Base-by-base conservation (phyloP, 2,113 vertebrate genomes). In the Oxygymnocypris stewartii region DNA sequence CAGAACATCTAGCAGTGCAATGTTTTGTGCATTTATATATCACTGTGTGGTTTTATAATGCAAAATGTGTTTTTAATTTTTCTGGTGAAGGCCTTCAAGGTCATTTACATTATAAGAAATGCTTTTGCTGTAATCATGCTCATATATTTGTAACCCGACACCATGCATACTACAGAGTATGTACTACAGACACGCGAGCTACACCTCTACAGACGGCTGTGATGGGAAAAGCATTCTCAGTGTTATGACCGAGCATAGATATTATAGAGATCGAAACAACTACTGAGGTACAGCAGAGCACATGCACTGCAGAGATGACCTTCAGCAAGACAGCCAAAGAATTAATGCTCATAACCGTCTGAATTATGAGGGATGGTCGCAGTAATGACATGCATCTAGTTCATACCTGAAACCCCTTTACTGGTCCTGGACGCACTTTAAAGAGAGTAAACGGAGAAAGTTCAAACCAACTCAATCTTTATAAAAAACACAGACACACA, bases 361-460 rank as follows among this genome's bases (percentile, higher is more conserved):
- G 95, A 91, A 93, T 94, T 93, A 95, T 95, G 95, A 95, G 94
- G 96, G 95, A 94, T 94, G 94, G 95, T 93, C 94, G 94, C 94
- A 95, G 90, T 94, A 95, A 95, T 94, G 93, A 95, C 97, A 98
- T 98, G 97, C 97, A 97, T 93, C 96, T 95, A 94, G 95, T 95
- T 96, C 96, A 95, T 99, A 98, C 97, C 97, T 97, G 96, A 96
- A 94, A 95, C 94, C 95, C 95, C 95, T 96, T 96, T 96, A 97
- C 94, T 97, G 96, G 96, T 98, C 97, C 97, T 97, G 97, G 97
- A 96, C 93, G 96, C 97, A 97, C 96, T 98, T 99, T 96, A 96
- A 96, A 94, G 95, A 97, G 94, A 98, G 95, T n/a, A n/a, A n/a
- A n/a, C n/a, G n/a, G 63, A 13, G 87, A 89, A 5, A 87, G 86